Percentiles rank a stretch among this genome's conserved stretches.
phyloP scores from a whole-genome alignment of 1,140 invertebrate species.

The Polypedilum vanderplanki region DNA sequence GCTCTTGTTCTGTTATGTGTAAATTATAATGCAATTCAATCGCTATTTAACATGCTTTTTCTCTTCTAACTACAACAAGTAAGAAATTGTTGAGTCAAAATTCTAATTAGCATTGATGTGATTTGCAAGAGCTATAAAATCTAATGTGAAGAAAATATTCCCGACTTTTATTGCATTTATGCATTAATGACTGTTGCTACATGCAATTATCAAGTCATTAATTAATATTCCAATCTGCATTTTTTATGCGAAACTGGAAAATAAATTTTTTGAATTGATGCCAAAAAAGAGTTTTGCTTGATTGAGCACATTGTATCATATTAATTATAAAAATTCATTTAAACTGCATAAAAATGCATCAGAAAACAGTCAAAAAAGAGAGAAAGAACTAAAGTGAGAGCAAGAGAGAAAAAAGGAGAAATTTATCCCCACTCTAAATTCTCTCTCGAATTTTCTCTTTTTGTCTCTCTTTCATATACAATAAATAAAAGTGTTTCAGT shows the following conservation, averaged over 20 bases:
- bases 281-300: neutral
- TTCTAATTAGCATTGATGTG: conserved; percentile 13
- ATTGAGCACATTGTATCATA: conserved; percentile 12
- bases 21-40: too few relatives aligned
- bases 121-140: neutral
- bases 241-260: neutral
- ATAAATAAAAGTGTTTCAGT: neutral
- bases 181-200: neutral
- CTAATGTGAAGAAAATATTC: neutral
- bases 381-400: neutral
- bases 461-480: neutral
- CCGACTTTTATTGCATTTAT: neutral
- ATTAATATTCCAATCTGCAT: conserved; percentile 13
- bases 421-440: conserved; percentile 11
- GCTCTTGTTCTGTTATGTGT: too few relatives aligned
- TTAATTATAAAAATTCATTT: neutral
- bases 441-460: neutral
- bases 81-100: neutral
- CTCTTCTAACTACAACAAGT: neutral
- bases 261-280: neutral
- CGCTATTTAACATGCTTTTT: too few relatives aligned
- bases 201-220: conserved; percentile 19
- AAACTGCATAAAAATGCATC: neutral
- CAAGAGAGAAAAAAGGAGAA: neutral
- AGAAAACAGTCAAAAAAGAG: neutral